phyloP scores from a whole-genome alignment of 1,140 invertebrate genomes.

The Limonius californicus region DNA sequence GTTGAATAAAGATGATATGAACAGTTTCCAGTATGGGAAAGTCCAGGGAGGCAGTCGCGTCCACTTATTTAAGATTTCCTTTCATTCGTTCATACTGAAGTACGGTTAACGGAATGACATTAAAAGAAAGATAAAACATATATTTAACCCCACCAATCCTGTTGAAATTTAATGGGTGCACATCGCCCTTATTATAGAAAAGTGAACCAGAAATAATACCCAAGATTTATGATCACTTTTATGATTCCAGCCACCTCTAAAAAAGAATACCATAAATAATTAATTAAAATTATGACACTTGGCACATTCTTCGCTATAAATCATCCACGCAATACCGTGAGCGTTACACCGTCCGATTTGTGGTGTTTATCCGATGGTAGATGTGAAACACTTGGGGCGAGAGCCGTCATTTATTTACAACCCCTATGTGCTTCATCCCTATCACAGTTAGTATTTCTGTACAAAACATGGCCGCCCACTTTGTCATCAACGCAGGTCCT shows the following conservation, averaged over 20 bases:
- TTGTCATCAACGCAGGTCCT: slow-evolving; percentile 27
- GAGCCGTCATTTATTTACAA: slow-evolving; percentile 33
- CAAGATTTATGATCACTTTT: not conserved
- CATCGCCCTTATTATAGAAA: not conserved
- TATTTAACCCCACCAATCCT: too few relatives aligned
- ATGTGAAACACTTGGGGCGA: slow-evolving; percentile 22
- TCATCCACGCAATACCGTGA: not conserved
- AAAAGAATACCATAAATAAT: not conserved
- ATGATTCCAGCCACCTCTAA: not conserved
- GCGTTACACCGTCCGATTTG: slow-evolving; percentile 7
- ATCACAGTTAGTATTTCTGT: slow-evolving; percentile 25
- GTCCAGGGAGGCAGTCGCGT: too few relatives aligned
- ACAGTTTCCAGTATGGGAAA: too few relatives aligned
- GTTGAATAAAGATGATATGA: too few relatives aligned
- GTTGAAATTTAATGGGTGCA: too few relatives aligned
- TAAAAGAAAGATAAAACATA: too few relatives aligned
- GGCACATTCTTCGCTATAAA: not conserved
- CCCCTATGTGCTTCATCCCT: slow-evolving; percentile 25
- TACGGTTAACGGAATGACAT: too few relatives aligned
- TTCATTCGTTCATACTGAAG: too few relatives aligned
- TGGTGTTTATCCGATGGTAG: slow-evolving; percentile 9
- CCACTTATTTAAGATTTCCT: too few relatives aligned
- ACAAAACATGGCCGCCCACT: slow-evolving; percentile 30
- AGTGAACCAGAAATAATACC: not conserved
- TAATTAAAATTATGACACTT: not conserved